Base-by-base conservation (phyloP, 2,797 vertebrate genomes). In the Dendrocincla fuliginosa region DNA sequence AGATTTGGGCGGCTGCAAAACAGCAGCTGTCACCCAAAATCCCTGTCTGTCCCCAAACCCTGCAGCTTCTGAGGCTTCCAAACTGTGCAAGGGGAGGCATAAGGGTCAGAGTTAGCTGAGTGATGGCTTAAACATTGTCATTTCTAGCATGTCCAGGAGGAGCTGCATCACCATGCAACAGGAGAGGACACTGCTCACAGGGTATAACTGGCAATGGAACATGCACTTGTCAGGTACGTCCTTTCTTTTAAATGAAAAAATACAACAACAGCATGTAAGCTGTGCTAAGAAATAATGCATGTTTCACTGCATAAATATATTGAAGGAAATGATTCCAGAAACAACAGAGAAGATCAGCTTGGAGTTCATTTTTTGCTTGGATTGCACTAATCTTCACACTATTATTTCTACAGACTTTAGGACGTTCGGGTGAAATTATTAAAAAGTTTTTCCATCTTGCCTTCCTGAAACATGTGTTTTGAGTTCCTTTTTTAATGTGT, bases 131-230 rank as follows among this genome's bases (percentile, higher is more conserved):
- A 53, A 57, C 47, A 1, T 2, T 77, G 39, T 71, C 80, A 28
- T 65, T 89, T 92, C 44, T 87, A 99, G 99, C 98, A 32, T 99
- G 99, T 96, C 99, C 99, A 0, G 98, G 98, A 37, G 97, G 97
- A n/a, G 98, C 98, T 1, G 63, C 28, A 3, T 86, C 77, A 1
- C 98, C 99, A 0, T 99, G 99, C 96, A 98, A 61, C 2, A 84
- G 93, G 90, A 97, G 98, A 60, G 99, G 99, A 13, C 25, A 2
- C 32, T 99, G 99, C 53, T 98, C 97, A 0, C 98, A 99, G 6
- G 99, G 99, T 24, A 95, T 98, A 24, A 96, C 97, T 8, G 99
- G 99, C 9, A 97, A 98, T 2, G 99, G 99, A 57, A 98, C 97
- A 3, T 99, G 99, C 84, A 97, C 69, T 73, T 99, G 99, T 95